These are phyloP conservation scores for Trypoxylus dichotomus DNA, from an alignment of 1,140 invertebrate species.

Conservation along the genomic window DNA sequence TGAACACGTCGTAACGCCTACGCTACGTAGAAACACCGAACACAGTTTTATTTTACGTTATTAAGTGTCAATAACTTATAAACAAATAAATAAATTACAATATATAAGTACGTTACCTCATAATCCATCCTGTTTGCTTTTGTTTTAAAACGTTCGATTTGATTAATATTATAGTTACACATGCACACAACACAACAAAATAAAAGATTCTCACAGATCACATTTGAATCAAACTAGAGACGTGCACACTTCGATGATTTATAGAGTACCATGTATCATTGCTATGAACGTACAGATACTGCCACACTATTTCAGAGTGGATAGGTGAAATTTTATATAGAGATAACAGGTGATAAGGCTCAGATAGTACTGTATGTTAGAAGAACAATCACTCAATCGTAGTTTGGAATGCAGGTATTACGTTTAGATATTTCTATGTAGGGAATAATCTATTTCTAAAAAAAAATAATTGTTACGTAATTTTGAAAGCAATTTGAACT, in stretches of 20 bases:
- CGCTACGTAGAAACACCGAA: not conserved
- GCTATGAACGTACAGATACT: too few relatives aligned
- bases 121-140: not conserved
- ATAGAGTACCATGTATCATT: too few relatives aligned
- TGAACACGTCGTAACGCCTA: not conserved
- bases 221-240: too few relatives aligned
- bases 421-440: too few relatives aligned
- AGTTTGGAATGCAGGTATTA: not conserved
- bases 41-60: not conserved
- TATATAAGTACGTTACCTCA: not conserved
- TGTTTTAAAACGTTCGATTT: too few relatives aligned
- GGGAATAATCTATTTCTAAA: too few relatives aligned
- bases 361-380: not conserved
- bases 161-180: not conserved
- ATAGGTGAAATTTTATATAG: not conserved
- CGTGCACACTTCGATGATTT: too few relatives aligned
- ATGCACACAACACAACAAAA: not conserved
- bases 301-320: not conserved
- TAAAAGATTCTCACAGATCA: not conserved
- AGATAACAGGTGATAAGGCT: not conserved
- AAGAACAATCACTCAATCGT: not conserved
- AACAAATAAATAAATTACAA: not conserved
- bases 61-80: not conserved
- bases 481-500: too few relatives aligned
- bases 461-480: too few relatives aligned